Evolutionary conservation across 2,113 vertebrate genomes (phyloP).

Genomic region (Gavia stellata): DNA sequence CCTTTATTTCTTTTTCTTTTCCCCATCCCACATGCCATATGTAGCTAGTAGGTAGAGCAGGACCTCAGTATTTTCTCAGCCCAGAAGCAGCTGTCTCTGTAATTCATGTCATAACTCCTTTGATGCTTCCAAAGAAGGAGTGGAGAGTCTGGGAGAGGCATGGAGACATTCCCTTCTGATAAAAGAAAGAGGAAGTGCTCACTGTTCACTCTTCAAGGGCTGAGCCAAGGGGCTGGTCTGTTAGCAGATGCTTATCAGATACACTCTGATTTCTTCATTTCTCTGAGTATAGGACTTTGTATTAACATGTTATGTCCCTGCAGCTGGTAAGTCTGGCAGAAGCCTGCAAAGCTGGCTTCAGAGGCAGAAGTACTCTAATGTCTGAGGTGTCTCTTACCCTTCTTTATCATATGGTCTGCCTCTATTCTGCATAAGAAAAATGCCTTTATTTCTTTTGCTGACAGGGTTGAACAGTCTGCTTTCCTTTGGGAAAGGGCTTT

Average conservation of each 20-base stretch:
- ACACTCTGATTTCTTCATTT: neutral
- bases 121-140: neutral
- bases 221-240: neutral
- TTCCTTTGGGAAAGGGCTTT: neutral
- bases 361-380: neutral
- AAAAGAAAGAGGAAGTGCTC: neutral
- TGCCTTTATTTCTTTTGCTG: neutral
- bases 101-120: neutral
- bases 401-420: neutral
- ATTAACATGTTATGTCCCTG: neutral
- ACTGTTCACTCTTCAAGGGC: neutral
- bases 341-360: neutral
- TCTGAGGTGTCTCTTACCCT: neutral
- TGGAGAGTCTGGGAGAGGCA: neutral
- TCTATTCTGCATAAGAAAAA: neutral
- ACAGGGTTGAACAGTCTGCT: neutral
- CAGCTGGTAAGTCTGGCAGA: neutral
- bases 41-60: neutral
- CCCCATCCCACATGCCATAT: neutral
- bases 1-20: neutral
- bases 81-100: neutral
- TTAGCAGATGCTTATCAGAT: neutral
- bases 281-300: neutral
- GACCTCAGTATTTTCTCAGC: neutral
- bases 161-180: neutral